Evolutionary conservation across 2,888 invertebrate genomes (phyloP).

Genomic region (Cactoblastis cactorum): DNA sequence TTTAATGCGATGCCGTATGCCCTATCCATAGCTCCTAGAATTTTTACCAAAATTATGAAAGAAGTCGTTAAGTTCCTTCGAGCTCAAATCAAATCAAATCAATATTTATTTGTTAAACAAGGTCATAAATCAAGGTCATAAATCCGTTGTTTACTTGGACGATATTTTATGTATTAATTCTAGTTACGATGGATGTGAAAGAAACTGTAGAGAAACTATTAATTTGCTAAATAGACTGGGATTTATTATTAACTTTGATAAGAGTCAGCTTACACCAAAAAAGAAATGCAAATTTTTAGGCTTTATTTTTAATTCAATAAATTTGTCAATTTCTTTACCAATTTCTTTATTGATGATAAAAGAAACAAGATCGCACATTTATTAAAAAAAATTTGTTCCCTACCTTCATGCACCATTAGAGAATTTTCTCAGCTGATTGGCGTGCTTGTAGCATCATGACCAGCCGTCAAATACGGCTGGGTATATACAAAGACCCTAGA

Average conservation of each 20-base stretch:
- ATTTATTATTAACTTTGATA: conserved; percentile 16
- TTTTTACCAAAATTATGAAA: too few species aligned
- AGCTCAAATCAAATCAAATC: too few species aligned
- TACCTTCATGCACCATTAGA: conserved; percentile 10
- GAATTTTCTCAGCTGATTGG: conserved; percentile 13
- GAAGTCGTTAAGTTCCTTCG: too few species aligned
- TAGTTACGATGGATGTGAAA: too few species aligned
- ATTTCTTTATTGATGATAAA: too few species aligned
- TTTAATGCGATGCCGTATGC: conserved; percentile 18
- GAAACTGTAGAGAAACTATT: neutral
- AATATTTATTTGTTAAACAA: too few species aligned
- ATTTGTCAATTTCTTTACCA: conserved; percentile 6
- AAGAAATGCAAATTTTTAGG: conserved; percentile 21
- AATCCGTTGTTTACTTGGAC: too few species aligned
- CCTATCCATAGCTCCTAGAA: too few species aligned
- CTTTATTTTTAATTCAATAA: conserved; percentile 12
- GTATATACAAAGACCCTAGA: conserved; percentile 13
- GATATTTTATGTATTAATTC: too few species aligned
- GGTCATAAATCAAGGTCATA: too few species aligned
- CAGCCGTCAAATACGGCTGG: conserved; percentile 11
- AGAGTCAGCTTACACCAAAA: conserved; percentile 13
- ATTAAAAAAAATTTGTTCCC: neutral
- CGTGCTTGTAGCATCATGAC: conserved; percentile 4
- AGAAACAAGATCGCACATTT: neutral
- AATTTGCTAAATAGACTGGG: conserved; percentile 10